phyloP scores from a whole-genome alignment of 2,888 invertebrate species.

The Polyommatus icarus region DNA sequence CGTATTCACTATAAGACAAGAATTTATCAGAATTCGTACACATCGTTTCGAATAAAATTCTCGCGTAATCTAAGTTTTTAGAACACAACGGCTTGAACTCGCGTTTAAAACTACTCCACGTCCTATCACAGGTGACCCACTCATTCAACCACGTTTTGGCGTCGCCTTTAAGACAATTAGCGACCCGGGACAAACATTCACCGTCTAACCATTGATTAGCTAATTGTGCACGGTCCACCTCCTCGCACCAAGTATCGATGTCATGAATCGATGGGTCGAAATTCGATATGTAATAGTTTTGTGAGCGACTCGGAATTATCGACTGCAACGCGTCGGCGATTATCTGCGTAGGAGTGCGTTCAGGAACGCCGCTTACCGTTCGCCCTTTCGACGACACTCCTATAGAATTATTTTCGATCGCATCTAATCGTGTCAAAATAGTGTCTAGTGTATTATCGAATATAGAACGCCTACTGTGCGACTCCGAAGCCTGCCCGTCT shows the following conservation, averaged over 20 bases:
- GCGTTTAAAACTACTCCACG: constrained; percentile 33
- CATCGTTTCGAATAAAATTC: constrained; percentile 37
- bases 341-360: background rate
- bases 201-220: constrained; percentile 10
- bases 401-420: background rate
- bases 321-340: constrained; percentile 14
- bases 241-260: constrained; percentile 18
- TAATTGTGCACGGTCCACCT: constrained; percentile 13
- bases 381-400: background rate
- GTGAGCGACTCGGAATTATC: constrained; percentile 2
- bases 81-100: constrained; percentile 37
- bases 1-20: constrained; percentile 34
- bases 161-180: constrained; percentile 22
- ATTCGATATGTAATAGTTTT: constrained; percentile 21
- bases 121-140: constrained; percentile 31
- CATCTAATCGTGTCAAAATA: background rate
- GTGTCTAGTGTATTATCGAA: background rate
- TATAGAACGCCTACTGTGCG: background rate
- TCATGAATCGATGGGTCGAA: constrained; percentile 23
- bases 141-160: constrained; percentile 32
- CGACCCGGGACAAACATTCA: constrained; percentile 30
- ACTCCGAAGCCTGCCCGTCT: background rate
- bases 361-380: background rate
- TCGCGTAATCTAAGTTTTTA: constrained; percentile 35
- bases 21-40: constrained; percentile 36